These are phyloP conservation scores for Cyrtodaria siliqua DNA, from an alignment of 2,888 invertebrate genomes.

Conservation along the genomic window DNA sequence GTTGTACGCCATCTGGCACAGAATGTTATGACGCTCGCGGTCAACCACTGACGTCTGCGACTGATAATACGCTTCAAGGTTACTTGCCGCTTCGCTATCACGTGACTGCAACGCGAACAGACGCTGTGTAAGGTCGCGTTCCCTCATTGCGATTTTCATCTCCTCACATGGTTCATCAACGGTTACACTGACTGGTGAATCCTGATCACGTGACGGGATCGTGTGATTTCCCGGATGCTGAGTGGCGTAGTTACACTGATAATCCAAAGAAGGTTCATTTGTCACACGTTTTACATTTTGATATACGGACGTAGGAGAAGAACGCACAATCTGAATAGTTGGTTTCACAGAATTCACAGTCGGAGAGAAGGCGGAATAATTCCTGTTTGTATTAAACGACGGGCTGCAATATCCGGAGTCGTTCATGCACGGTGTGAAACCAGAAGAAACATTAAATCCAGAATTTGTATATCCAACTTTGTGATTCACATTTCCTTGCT, in stretches of 20 bases:
- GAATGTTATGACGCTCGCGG: conserved; percentile 59
- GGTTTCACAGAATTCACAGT: conserved; percentile 1
- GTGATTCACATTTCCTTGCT: background rate
- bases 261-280: background rate
- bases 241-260: conserved; percentile 1
- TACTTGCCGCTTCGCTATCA: conserved; percentile 31
- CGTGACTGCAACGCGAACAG: conserved; percentile 28
- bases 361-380: conserved; percentile 7
- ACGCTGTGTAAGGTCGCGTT: conserved; percentile 48
- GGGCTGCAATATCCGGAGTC: conserved; percentile 65
- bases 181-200: background rate
- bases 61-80: conserved; percentile 55
- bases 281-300: conserved; percentile 19
- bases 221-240: background rate
- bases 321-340: conserved; percentile 17
- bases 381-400: conserved; percentile 4
- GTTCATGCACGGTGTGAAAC: conserved; percentile 35
- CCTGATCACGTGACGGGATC: background rate
- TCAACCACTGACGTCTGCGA: conserved; percentile 58
- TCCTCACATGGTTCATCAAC: conserved; percentile 31
- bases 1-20: conserved; percentile 58
- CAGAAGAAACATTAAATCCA: background rate
- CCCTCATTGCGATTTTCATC: conserved; percentile 58
- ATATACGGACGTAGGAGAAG: conserved; percentile 26
- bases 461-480: background rate